Conservation (phyloP, 2,113 vertebrate species). For the Mirounga angustirostris region DNA sequence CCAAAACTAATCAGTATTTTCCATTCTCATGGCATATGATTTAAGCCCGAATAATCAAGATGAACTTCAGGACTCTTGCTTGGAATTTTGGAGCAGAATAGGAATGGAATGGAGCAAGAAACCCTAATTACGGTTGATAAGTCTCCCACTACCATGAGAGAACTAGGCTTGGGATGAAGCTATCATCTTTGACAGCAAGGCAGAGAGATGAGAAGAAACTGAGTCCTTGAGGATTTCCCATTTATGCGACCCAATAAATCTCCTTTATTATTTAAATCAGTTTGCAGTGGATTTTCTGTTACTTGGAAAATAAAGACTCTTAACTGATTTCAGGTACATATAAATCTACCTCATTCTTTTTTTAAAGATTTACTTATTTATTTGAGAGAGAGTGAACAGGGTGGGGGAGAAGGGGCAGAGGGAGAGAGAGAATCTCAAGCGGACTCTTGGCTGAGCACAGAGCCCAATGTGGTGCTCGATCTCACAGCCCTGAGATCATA, state of each 20-base stretch:
- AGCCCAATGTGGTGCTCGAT: not conserved
- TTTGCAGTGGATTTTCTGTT: slow-evolving; percentile 29
- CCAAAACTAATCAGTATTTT: not conserved
- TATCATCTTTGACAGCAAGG: not conserved
- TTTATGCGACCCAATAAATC: not conserved
- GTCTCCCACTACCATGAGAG: not conserved
- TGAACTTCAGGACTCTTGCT: not conserved
- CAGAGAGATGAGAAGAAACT: not conserved
- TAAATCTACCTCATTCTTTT: not conserved
- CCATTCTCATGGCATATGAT: not conserved
- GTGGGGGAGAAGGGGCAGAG: not conserved
- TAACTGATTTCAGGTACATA: not conserved
- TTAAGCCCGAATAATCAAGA: not conserved
- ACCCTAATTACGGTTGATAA: not conserved
- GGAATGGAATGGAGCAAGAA: not conserved
- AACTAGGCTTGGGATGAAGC: not conserved
- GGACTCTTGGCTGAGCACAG: no score
- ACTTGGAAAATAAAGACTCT: slow-evolving; percentile 8
- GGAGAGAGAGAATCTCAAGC: not conserved
- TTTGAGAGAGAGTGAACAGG: not conserved
- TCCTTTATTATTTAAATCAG: slow-evolving; percentile 58
- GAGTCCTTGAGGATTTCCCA: not conserved
- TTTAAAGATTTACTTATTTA: not conserved
- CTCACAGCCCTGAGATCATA: not conserved
- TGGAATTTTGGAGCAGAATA: not conserved